Evolutionary conservation across 2,113 vertebrate species (phyloP).

Genomic region (Proteles cristata): DNA sequence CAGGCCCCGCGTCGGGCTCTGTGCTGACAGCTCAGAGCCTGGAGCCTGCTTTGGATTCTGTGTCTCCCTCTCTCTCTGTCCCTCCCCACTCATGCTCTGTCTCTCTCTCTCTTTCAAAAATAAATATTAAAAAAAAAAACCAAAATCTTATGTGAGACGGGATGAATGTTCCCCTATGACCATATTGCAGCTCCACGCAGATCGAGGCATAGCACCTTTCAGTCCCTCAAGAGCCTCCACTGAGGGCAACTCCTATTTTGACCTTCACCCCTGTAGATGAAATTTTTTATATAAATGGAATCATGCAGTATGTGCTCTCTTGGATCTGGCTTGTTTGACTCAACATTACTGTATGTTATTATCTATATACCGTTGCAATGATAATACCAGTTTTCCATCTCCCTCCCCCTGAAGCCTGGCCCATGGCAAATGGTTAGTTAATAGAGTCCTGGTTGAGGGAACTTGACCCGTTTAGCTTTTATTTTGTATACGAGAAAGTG

Average conservation of each 20-base stretch:
- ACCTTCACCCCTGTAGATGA: not conserved
- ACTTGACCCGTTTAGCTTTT: not conserved
- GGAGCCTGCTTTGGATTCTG: too few species aligned
- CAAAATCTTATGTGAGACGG: not conserved
- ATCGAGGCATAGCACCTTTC: not conserved
- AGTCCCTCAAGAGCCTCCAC: too few species aligned
- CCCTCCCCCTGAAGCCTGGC: not conserved
- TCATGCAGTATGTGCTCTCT: not conserved
- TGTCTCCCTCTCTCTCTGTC: too few species aligned
- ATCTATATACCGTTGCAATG: not conserved
- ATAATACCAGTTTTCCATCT: not conserved
- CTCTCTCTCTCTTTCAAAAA: too few species aligned
- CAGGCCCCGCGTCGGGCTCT: too few species aligned
- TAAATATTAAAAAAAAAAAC: too few species aligned
- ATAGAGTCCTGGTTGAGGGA: not conserved
- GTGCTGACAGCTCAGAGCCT: too few species aligned
- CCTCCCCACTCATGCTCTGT: too few species aligned
- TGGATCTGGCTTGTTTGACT: not conserved
- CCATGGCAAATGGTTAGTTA: not conserved
- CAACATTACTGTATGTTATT: too few species aligned
- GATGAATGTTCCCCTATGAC: fast-evolving
- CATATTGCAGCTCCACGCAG: not conserved
- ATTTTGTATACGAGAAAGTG: too few species aligned
- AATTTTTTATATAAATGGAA: not conserved
- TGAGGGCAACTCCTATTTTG: not conserved